phyloP scores from a whole-genome alignment of 2,888 invertebrate genomes.

The Tortricodes alternella region DNA sequence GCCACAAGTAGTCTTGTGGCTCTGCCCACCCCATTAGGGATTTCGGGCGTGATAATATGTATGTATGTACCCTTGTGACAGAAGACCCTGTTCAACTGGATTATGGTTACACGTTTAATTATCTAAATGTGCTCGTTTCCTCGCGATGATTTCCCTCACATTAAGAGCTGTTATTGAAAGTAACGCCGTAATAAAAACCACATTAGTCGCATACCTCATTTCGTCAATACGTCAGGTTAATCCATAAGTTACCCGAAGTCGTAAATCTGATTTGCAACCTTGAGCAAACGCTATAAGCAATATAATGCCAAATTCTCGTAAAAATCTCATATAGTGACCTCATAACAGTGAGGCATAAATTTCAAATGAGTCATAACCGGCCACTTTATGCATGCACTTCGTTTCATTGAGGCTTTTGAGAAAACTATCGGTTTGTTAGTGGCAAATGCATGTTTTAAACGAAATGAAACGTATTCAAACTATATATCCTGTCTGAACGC shows the following conservation, averaged over 20 bases:
- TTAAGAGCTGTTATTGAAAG: neutral
- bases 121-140: too few relatives aligned
- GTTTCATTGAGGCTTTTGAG: slow-evolving; percentile 7
- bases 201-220: slow-evolving; percentile 5
- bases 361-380: slow-evolving; percentile 23
- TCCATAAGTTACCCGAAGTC: neutral
- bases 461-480: too few relatives aligned
- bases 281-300: slow-evolving; percentile 19
- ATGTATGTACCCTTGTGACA: too few relatives aligned
- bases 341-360: slow-evolving; percentile 23
- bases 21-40: too few relatives aligned
- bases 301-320: slow-evolving; percentile 11
- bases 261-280: slow-evolving; percentile 18
- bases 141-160: too few relatives aligned
- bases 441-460: neutral
- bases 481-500: too few relatives aligned
- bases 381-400: slow-evolving; percentile 23
- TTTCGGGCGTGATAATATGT: too few relatives aligned
- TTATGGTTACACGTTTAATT: too few relatives aligned
- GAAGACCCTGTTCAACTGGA: too few relatives aligned
- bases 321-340: slow-evolving; percentile 28
- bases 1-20: too few relatives aligned
- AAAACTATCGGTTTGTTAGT: neutral
- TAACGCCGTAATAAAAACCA: slow-evolving; percentile 2
- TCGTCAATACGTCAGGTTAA: neutral